These are phyloP conservation scores for Neopipo cinnamomea DNA, from an alignment of 2,113 vertebrate species.

Conservation along the genomic window DNA sequence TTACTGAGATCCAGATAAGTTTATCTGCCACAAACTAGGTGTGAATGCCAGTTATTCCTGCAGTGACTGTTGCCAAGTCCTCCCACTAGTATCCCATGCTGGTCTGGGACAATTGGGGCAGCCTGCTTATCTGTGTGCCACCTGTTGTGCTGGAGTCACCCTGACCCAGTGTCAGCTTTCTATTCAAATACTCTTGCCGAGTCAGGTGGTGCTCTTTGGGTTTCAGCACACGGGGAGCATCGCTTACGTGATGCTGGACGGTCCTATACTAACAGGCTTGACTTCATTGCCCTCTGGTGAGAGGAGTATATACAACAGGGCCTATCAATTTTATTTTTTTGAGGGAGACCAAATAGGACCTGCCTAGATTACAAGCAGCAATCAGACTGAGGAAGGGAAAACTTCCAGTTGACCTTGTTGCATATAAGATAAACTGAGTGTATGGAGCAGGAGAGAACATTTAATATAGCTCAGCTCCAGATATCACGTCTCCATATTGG, in stretches of 20 bases:
- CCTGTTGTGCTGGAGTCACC: constrained; percentile 40
- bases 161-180: constrained; percentile 37
- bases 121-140: constrained; percentile 19
- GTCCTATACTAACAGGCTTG: not conserved
- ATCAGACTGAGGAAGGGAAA: not conserved
- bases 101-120: not conserved
- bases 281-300: constrained; percentile 58
- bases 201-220: constrained; percentile 5
- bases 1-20: constrained; percentile 7
- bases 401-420: not conserved
- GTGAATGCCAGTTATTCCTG: constrained; percentile 22
- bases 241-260: not conserved
- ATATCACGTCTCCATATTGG: not conserved
- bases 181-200: not conserved
- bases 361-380: not conserved
- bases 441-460: not conserved
- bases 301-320: constrained; percentile 9
- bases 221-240: not conserved
- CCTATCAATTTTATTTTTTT: not conserved
- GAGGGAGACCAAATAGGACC: not conserved
- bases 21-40: constrained; percentile 22
- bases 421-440: not conserved
- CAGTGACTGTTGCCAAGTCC: not conserved
- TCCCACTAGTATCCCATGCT: not conserved
- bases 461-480: not conserved